Conservation (phyloP, 1,140 invertebrate genomes). For the Tetranychus cinnabarinus region DNA sequence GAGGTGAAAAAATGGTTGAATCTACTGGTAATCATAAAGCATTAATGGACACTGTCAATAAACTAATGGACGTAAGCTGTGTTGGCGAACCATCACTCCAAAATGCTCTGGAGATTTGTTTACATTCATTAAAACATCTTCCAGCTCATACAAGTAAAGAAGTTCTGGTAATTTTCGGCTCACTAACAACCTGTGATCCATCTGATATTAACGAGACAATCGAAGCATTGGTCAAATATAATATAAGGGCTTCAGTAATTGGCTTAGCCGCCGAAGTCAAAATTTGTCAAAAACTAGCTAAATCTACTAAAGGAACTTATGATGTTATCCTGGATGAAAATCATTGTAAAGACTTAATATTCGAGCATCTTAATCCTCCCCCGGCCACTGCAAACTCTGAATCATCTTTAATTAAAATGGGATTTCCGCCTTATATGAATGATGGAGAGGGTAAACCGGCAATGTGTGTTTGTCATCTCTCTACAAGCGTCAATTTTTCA, state of each 20-base stretch:
- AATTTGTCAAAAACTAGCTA: conserved; percentile 58
- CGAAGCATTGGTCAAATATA: conserved; percentile 34
- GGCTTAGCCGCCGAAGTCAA: conserved; percentile 81
- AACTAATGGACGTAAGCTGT: conserved; percentile 21
- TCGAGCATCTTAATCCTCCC: conserved; percentile 56
- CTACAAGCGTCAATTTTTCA: conserved; percentile 7
- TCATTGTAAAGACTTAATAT: conserved; percentile 52
- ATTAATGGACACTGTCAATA: conserved; percentile 23
- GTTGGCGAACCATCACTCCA: conserved; percentile 80
- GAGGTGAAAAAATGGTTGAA: conserved; percentile 73
- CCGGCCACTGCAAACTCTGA: conserved; percentile 38
- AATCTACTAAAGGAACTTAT: conserved; percentile 48
- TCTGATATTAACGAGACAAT: conserved; percentile 70
- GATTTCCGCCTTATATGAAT: conserved; percentile 26
- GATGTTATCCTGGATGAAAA: conserved; percentile 69
- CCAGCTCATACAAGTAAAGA: conserved; percentile 67
- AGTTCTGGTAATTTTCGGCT: conserved; percentile 50
- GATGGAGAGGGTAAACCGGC: conserved; percentile 22
- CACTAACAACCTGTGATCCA: conserved; percentile 87
- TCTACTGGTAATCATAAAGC: conserved; percentile 29
- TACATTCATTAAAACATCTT: conserved; percentile 56
- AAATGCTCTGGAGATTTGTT: conserved; percentile 70
- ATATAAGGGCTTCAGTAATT: conserved; percentile 72
- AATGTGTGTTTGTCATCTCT: conserved; percentile 21
- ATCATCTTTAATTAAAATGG: conserved; percentile 29